These are phyloP conservation scores for Dione juno DNA, from an alignment of 2,888 invertebrate genomes.

Conservation along the genomic window DNA sequence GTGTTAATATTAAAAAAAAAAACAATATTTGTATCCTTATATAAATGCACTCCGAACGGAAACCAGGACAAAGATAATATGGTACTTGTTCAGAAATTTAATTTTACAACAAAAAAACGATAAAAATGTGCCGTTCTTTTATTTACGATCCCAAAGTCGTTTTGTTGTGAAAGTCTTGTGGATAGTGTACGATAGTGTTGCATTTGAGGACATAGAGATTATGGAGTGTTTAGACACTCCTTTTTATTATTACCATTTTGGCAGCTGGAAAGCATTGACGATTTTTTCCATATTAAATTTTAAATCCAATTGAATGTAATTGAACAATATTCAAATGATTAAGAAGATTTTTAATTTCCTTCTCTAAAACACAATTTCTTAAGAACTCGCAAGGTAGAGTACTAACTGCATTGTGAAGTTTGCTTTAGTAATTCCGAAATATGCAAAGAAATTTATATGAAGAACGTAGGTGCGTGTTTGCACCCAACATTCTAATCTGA, in stretches of 20 bases:
- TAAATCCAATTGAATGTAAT: too few species aligned
- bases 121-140: conserved; percentile 20
- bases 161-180: not conserved
- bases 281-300: too few species aligned
- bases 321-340: too few species aligned
- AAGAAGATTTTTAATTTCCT: too few species aligned
- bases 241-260: not conserved
- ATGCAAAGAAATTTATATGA: not conserved
- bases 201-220: not conserved
- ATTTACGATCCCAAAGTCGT: conserved; percentile 1
- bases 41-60: too few species aligned
- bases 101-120: conserved; percentile 13
- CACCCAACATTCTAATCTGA: not conserved
- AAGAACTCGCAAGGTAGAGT: too few species aligned
- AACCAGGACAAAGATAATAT: not conserved
- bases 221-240: not conserved
- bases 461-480: not conserved
- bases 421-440: too few species aligned
- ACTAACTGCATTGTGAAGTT: too few species aligned
- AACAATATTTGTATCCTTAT: too few species aligned
- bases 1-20: too few species aligned
- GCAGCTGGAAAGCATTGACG: too few species aligned
- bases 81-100: not conserved
- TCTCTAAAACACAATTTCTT: too few species aligned
- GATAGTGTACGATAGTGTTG: not conserved